Base-by-base conservation (phyloP, 1,140 invertebrate genomes). In the Latrodectus geometricus region DNA sequence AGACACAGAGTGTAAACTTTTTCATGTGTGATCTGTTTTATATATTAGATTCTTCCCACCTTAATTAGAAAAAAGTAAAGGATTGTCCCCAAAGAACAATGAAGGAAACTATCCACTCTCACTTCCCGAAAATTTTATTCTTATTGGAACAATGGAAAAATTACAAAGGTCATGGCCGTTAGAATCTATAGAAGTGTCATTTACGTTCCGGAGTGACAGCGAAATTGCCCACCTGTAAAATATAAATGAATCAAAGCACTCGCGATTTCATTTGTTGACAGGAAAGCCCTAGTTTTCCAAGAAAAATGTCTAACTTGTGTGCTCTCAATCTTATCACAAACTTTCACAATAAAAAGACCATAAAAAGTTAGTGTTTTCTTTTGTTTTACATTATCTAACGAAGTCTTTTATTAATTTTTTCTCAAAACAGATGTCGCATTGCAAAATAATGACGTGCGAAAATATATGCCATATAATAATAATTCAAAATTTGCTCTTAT, bases 121-220 rank as follows among this genome's bases (percentile, higher is more conserved):
- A 77, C 83, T 86, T 86, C 83, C 50, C 54, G 75, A 86, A 86
- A 86, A 77, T 86, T 61, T 20, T 65, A 20, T 77, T 86, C 75
- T 72, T 49, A 56, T 49, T 4, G 49, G 66, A 86, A 86, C 83
- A 86, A 86, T 86, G 21, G 83, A 77, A 70, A 76, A 70, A 23
- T 69, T 21, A 23, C 65, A 61, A 86, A 86, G 83, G 83, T 86
- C 83, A 86, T 69, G 83, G 83, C 83, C 83, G 75, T 72, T 69
- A 70, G 61, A 78, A 70, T 77, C 52, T 70, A 12, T 74, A 48
- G 48, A 61, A 49, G 65, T 48, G 49, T 69, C 75, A 77, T 86
- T 86, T 86, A 77, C 75, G 20, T 77, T 70, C 52, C 23, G 14
- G 48, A 68, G 20, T 86, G 83, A 86, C 83, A 86, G 52, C 75